Base-by-base conservation (phyloP, 2,113 vertebrate species). In the Garra rufa region DNA sequence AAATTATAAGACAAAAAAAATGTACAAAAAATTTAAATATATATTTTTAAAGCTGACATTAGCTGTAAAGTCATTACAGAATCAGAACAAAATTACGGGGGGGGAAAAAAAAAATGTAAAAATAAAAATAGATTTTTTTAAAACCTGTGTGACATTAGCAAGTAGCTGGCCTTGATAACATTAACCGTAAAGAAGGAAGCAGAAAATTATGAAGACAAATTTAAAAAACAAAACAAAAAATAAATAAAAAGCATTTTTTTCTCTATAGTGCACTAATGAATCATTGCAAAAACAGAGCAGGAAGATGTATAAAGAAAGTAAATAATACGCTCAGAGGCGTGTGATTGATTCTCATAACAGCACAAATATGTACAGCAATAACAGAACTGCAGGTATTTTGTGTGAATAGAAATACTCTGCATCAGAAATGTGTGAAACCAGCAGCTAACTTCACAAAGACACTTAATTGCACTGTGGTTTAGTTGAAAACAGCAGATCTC, bases 401-500 rank as follows among this genome's bases (percentile, higher is more conserved):
- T n/a, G n/a, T n/a, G n/a, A n/a, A n/a, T n/a, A n/a, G n/a, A n/a
- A n/a, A n/a, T n/a, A n/a, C 67, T 74, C 44, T 24, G 57, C 76
- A 17, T 57, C 57, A 69, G 83, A 81, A 87, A 83, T 82, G 34
- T 75, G 73, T 75, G 43, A 44, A 46, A 44, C n/a, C 3, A 26
- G 24, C 21, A 83, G 46, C 30, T 14, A 76, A 21, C 69, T 63
- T 69, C 10, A 77, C 73, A 59, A 70, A 46, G n/a, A 69, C n/a
- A n/a, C 48, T 52, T 76, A 1, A 44, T 75, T 87, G 82, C 82
- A 87, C 85, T 81, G 80, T 75, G 85, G 67, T 83, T 87, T 76
- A 57, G 69, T 71, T 41, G 78, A 52, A 79, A 83, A 83, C 1
- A 83, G 61, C 73, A 63, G 82, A 82, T 76, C 57, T 48, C 24